Conservation (phyloP, 2,113 vertebrate genomes). For the Narcine bancroftii region DNA sequence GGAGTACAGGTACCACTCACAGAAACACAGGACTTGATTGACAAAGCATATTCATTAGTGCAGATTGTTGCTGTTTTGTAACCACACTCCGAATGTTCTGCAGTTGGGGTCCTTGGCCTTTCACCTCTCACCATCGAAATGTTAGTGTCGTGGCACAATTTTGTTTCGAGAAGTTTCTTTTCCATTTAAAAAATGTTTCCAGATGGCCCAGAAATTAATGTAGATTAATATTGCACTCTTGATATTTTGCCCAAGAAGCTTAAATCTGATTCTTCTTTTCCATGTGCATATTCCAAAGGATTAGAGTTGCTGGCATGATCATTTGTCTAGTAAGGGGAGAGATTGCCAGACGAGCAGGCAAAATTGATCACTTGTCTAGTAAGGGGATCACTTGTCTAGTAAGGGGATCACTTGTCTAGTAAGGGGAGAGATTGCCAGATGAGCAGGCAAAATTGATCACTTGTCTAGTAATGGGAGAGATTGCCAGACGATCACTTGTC, state of each 20-base stretch:
- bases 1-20: background rate
- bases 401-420: background rate
- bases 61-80: background rate
- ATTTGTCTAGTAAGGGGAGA: background rate
- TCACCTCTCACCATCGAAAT: background rate
- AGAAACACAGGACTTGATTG: background rate
- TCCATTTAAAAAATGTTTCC: background rate
- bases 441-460: no score
- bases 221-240: constrained; percentile 21
- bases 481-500: background rate
- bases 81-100: background rate
- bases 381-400: background rate
- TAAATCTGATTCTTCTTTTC: constrained; percentile 25
- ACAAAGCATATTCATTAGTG: background rate
- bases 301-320: background rate
- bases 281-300: background rate
- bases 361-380: background rate
- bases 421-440: background rate
- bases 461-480: background rate
- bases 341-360: background rate
- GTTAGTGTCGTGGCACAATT: background rate
- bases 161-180: background rate
- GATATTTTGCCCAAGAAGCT: constrained; percentile 10
- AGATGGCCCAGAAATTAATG: constrained; percentile 15
- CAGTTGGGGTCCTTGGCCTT: background rate